Evolutionary conservation across 35 echinoderm and acorn worm genomes (phyloP).

Genomic region (Anneissia japonica): DNA sequence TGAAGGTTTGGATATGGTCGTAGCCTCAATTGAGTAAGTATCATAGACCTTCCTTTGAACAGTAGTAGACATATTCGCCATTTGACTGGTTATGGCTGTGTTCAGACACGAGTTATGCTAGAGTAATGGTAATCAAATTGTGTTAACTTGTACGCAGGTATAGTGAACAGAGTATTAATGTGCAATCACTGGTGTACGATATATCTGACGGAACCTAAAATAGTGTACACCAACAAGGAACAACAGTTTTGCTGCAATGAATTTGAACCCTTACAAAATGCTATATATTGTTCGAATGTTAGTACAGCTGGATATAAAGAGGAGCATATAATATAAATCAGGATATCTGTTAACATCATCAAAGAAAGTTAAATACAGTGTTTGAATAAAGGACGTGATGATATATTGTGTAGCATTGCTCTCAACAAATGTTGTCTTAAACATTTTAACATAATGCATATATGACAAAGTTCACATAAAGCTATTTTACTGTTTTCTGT

Average conservation of each 20-base stretch:
- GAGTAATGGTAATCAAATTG: too few relatives aligned
- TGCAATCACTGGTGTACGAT: too few relatives aligned
- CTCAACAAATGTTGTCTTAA: not conserved
- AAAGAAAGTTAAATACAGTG: not conserved
- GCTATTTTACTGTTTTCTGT: not conserved
- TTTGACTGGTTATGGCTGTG: not conserved
- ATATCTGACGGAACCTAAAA: too few relatives aligned
- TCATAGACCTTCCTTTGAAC: not conserved
- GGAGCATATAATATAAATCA: too few relatives aligned
- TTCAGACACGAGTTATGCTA: too few relatives aligned
- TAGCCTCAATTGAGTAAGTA: conserved; percentile 60
- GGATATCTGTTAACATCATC: too few relatives aligned
- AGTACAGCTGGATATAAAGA: not conserved
- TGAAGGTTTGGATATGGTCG: conserved; percentile 31
- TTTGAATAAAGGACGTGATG: not conserved
- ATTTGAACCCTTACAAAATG: too few relatives aligned
- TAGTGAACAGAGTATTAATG: too few relatives aligned
- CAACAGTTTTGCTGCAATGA: too few relatives aligned
- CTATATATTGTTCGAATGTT: not conserved
- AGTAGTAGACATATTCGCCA: not conserved
- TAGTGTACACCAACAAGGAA: too few relatives aligned
- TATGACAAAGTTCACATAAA: not conserved
- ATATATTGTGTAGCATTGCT: too few relatives aligned
- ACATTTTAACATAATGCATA: not conserved
- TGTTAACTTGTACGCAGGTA: too few relatives aligned